Conservation (phyloP, 1,140 invertebrate species). For the Lasioglossum baleicum region DNA sequence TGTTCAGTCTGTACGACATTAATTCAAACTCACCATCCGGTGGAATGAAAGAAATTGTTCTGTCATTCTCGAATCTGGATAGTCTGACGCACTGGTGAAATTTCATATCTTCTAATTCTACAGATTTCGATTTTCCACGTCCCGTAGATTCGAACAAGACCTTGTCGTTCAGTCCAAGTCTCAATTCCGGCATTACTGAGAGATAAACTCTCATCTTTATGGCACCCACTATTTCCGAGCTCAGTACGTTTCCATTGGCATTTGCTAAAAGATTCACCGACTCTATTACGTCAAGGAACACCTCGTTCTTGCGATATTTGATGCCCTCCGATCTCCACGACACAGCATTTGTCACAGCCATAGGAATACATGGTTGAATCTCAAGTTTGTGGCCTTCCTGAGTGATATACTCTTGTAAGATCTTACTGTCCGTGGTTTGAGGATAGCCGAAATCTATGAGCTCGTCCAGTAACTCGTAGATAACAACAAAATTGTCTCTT, state of each 20-base stretch:
- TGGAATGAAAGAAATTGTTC: constrained; percentile 99
- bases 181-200: constrained; percentile 99
- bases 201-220: constrained; percentile 99
- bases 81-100: constrained; percentile 99
- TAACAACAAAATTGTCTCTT: constrained; percentile 99
- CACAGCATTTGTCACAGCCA: constrained; percentile 99
- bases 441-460: constrained; percentile 99
- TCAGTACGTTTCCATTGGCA: constrained; percentile 97
- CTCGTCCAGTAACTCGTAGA: constrained; percentile 99
- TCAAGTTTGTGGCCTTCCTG: constrained; percentile 99
- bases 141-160: constrained; percentile 99
- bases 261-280: constrained; percentile 98
- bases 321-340: constrained; percentile 99
- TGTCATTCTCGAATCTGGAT: constrained; percentile 98
- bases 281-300: constrained; percentile 99
- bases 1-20: constrained; percentile 99
- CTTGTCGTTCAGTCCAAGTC: constrained; percentile 99
- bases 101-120: constrained; percentile 99
- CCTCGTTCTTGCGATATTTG: constrained; percentile 99
- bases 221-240: constrained; percentile 98
- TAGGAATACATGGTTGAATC: constrained; percentile 96
- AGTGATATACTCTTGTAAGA: constrained; percentile 98
- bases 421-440: constrained; percentile 99
- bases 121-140: constrained; percentile 98
- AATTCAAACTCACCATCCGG: constrained; percentile 99